Evolutionary conservation across 2,797 vertebrate genomes (phyloP), one percentile per base, ranked within the genome.

Genomic region (Syndactyla subalaris): DNA sequence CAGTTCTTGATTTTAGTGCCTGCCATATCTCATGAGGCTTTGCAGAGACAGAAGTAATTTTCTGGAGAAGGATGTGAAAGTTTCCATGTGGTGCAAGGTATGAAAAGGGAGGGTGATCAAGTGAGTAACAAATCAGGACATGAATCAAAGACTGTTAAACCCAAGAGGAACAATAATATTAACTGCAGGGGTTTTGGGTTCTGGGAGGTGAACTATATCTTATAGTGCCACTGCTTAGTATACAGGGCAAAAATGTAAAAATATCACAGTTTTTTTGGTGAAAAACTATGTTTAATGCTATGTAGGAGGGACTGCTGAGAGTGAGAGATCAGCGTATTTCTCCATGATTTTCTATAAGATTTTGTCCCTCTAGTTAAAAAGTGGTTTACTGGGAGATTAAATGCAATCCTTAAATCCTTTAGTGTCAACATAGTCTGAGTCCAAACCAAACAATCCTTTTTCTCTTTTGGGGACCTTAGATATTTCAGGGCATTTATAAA

Each of bases 11-110:
- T 84, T 97, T 94, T 94, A 94, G 81, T 91, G 94, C 73, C 73
- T 92, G 88, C 51, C 45, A 3, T 81, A 92, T 91, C 94, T 95
- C 96, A 83, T 74, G 96, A 83, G 88, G 77, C 46, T 89, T 95
- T 87, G 38, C 45, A 71, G 74, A 96, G 84, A 89, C 71, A 89
- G 74, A 87, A 95, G 74, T 52, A 94, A 96, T 95, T 93, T 96
- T 94, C 71, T 67, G 71, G 83, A 89, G 94, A 75, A 78, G 84
- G 79, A 89, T 51, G 34, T 46, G 57, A 22, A 85, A 63, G 83
- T 70, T 92, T 95, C 72, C 20, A 14, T 49, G 77, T 57, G 67
- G 84, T 58, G 45, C 30, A 52, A 90, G 67, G 71, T 43, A 87
- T 0, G 24, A 74, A 66, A 30, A 74, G 26, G 67, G 39, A 75